phyloP scores from a whole-genome alignment of 2,888 invertebrate species.

The Temnothorax unifasciatus region DNA sequence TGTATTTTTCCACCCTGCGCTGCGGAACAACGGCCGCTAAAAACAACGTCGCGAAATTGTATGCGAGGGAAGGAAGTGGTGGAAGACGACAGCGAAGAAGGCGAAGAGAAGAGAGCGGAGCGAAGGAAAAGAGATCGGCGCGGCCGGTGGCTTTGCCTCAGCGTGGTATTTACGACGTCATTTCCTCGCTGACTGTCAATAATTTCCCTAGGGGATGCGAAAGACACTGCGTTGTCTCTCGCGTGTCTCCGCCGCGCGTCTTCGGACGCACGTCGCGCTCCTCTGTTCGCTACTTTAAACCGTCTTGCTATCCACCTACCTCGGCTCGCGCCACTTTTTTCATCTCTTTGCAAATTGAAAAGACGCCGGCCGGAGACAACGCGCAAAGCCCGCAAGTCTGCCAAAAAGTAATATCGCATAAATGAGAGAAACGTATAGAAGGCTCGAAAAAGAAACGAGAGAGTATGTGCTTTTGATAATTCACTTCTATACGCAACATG shows the following conservation, averaged over 20 bases:
- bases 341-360: conserved; percentile 71
- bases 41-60: conserved; percentile 77
- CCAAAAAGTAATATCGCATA: conserved; percentile 72
- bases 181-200: conserved; percentile 86
- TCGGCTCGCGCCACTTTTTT: conserved; percentile 62
- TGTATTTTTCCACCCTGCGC: conserved; percentile 25
- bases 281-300: conserved; percentile 34
- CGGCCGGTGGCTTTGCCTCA: conserved; percentile 75
- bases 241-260: conserved; percentile 58
- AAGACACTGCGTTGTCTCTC: conserved; percentile 79
- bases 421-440: conserved; percentile 52
- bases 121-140: conserved; percentile 48
- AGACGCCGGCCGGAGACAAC: conserved; percentile 68
- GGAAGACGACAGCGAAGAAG: conserved; percentile 57
- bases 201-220: conserved; percentile 85
- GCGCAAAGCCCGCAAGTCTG: conserved; percentile 46
- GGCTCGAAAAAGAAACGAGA: background rate
- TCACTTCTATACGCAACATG: background rate
- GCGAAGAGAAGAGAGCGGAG: conserved; percentile 34
- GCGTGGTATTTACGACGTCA: conserved; percentile 86
- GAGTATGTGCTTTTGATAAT: conserved; percentile 2
- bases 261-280: conserved; percentile 37
- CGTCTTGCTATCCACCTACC: conserved; percentile 27
- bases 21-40: conserved; percentile 56
- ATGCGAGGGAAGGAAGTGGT: conserved; percentile 46